Percentiles rank a stretch among this genome's conserved stretches.
phyloP scores from a whole-genome alignment of 2,888 invertebrate species.

The Dynastes grantii region DNA sequence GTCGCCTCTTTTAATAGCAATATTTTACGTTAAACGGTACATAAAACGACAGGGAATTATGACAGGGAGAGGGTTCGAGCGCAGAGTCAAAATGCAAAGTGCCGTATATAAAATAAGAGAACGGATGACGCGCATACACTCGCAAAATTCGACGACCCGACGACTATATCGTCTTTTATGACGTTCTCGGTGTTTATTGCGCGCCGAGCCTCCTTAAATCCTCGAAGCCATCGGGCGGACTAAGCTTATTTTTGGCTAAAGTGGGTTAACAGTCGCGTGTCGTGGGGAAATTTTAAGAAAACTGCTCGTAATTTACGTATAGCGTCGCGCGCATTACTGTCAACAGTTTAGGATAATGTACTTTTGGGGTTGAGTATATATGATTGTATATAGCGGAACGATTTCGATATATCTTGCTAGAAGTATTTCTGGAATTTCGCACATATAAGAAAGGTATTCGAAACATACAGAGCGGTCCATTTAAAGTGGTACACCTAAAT shows the following conservation, averaged over 20 bases:
- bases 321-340: constrained; percentile 22
- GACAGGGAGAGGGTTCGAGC: not conserved
- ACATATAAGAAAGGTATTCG: too few relatives aligned
- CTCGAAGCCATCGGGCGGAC: not conserved
- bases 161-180: constrained; percentile 14
- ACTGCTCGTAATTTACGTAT: constrained; percentile 12
- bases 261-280: constrained; percentile 27
- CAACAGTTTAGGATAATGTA: constrained; percentile 25
- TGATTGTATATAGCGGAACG: too few relatives aligned
- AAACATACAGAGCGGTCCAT: too few relatives aligned
- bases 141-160: constrained; percentile 11
- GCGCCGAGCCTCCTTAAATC: constrained; percentile 1
- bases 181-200: constrained; percentile 24
- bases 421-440: too few relatives aligned
- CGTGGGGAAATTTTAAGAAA: constrained; percentile 15
- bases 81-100: constrained; percentile 10
- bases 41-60: constrained; percentile 20
- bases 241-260: constrained; percentile 23
- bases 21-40: constrained; percentile 23
- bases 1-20: constrained; percentile 19
- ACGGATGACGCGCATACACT: not conserved
- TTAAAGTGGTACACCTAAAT: too few relatives aligned
- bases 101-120: not conserved
- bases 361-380: not conserved
- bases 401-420: too few relatives aligned